Evolutionary conservation across 2,888 invertebrate species (phyloP).

Genomic region (Dichetophora obliterata): DNA sequence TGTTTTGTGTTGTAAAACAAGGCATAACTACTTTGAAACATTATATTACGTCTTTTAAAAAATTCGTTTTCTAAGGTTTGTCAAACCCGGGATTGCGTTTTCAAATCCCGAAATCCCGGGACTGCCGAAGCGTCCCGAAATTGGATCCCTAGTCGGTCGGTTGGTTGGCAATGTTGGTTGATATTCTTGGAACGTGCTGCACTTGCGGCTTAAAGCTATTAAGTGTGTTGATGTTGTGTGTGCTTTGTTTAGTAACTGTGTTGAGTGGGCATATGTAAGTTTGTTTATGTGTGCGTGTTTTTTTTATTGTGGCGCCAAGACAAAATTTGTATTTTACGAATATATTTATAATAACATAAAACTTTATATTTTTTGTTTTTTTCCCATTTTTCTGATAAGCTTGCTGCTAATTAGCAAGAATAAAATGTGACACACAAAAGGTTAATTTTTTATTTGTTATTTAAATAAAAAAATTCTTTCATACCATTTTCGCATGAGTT

Average conservation of each 20-base stretch:
- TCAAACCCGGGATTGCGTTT: too few relatives aligned
- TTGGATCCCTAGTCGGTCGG: slow-evolving; percentile 12
- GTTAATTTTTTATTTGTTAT: slow-evolving; percentile 2
- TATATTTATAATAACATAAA: not conserved
- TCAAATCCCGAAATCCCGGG: too few relatives aligned
- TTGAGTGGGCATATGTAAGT: not conserved
- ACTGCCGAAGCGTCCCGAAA: too few relatives aligned
- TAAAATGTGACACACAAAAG: not conserved
- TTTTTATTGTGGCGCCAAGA: slow-evolving; percentile 8
- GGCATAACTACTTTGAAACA: too few relatives aligned
- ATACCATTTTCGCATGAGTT: too few relatives aligned
- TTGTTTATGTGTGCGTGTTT: not conserved
- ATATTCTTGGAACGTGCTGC: not conserved
- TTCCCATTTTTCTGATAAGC: not conserved
- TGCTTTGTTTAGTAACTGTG: not conserved
- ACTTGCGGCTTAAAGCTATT: slow-evolving; percentile 2
- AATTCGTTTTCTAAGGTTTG: too few relatives aligned
- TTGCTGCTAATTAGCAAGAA: slow-evolving; percentile 16
- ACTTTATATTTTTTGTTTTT: too few relatives aligned
- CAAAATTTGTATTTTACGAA: slow-evolving; percentile 9
- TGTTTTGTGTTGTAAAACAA: too few relatives aligned
- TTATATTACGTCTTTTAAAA: too few relatives aligned
- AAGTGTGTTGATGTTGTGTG: not conserved
- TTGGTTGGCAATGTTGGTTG: slow-evolving; percentile 1
- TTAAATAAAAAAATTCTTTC: not conserved